Evolutionary conservation across 2,888 invertebrate species (phyloP).

Genomic region (Steinernema scapterisci): DNA sequence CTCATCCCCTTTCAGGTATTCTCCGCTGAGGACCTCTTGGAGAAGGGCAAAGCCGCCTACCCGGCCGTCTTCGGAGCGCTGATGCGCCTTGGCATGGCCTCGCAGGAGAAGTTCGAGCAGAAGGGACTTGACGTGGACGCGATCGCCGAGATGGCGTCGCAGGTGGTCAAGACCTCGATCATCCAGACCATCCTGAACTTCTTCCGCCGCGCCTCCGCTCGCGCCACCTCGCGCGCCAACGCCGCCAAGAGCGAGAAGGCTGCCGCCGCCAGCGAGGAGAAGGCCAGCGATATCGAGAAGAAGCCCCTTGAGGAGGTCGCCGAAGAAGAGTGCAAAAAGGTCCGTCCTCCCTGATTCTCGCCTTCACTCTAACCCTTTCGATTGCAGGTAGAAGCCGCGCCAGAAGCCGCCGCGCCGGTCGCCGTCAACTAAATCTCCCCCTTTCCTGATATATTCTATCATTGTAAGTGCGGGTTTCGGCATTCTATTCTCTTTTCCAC

Average conservation of each 20-base stretch:
- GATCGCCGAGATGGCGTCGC: slow-evolving; percentile 49
- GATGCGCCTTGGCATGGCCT: slow-evolving; percentile 54
- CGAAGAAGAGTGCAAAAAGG: slow-evolving; percentile 30
- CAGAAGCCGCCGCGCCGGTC: slow-evolving; percentile 19
- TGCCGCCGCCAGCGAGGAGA: slow-evolving; percentile 11
- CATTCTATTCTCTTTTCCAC: slow-evolving; percentile 27
- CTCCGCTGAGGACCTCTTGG: slow-evolving; percentile 57
- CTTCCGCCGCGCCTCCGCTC: slow-evolving; percentile 52
- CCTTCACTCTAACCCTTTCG: not conserved
- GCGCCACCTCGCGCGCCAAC: not conserved
- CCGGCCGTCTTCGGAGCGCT: slow-evolving; percentile 60
- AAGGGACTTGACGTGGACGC: slow-evolving; percentile 52
- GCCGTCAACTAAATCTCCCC: slow-evolving; percentile 23
- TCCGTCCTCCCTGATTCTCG: not conserved
- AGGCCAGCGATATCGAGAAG: slow-evolving; percentile 19
- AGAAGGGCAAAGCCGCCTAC: slow-evolving; percentile 64
- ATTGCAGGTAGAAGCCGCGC: slow-evolving; percentile 11
- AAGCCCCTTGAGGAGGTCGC: slow-evolving; percentile 26
- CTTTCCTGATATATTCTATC: slow-evolving; percentile 27
- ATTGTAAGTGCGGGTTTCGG: slow-evolving; percentile 33
- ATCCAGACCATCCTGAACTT: slow-evolving; percentile 57
- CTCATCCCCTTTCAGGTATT: slow-evolving; percentile 46
- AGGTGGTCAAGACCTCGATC: slow-evolving; percentile 52
- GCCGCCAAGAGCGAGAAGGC: slow-evolving; percentile 14
- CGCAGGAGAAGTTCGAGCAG: slow-evolving; percentile 48